Percentiles rank a stretch among this genome's conserved stretches.
phyloP scores from a whole-genome alignment of 2,797 vertebrate species.

The Sphaeramia orbicularis region DNA sequence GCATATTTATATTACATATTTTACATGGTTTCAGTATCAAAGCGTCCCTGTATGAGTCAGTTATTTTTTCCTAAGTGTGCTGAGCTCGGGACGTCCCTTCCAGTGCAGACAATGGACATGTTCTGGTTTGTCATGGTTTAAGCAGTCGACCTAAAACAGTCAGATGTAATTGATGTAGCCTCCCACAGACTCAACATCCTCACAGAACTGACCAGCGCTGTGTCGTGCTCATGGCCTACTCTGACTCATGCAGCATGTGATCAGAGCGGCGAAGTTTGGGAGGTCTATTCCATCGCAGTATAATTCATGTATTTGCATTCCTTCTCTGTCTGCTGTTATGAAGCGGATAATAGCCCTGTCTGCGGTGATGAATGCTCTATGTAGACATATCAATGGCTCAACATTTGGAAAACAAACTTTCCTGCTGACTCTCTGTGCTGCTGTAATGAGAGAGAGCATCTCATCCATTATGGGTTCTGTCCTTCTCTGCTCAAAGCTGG shows the following conservation, averaged over 20 bases:
- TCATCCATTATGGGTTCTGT: conserved; percentile 4
- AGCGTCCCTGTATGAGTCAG: conserved; percentile 26
- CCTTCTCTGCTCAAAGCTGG: neutral
- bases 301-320: conserved; percentile 44
- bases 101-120: conserved; percentile 2
- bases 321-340: conserved; percentile 24
- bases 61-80: conserved; percentile 35
- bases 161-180: conserved; percentile 21
- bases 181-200: conserved; percentile 22
- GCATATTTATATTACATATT: neutral
- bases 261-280: conserved; percentile 37
- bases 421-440: conserved; percentile 37
- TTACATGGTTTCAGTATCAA: conserved; percentile 10
- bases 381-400: conserved; percentile 28
- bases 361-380: conserved; percentile 45
- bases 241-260: conserved; percentile 46
- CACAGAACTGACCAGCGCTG: conserved; percentile 13
- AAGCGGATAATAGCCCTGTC: conserved; percentile 47
- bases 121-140: conserved; percentile 6
- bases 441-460: conserved; percentile 11
- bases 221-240: conserved; percentile 47
- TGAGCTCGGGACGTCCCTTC: conserved; percentile 11
- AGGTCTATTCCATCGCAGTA: conserved; percentile 26
- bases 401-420: conserved; percentile 54
- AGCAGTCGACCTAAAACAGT: conserved; percentile 19